phyloP scores from a whole-genome alignment of 2,797 vertebrate genomes.

The Mus minutoides region DNA sequence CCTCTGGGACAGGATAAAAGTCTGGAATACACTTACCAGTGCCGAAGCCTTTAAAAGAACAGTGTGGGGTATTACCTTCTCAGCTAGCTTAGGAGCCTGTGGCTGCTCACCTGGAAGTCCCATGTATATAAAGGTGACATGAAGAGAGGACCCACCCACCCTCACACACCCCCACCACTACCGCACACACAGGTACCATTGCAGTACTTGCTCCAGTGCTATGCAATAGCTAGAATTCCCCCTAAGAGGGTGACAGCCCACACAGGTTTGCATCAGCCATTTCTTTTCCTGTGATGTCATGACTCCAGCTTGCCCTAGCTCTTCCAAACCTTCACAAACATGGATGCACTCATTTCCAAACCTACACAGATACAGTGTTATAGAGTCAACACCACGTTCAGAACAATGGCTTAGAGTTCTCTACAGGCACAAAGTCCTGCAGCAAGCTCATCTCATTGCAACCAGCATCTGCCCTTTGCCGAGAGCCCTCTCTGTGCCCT shows the following conservation, averaged over 20 bases:
- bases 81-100: neutral
- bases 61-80: neutral
- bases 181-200: neutral
- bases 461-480: neutral
- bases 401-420: neutral
- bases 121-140: neutral
- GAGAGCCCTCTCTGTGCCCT: neutral
- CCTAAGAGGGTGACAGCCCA: neutral
- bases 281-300: neutral
- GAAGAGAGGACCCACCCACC: too few relatives aligned
- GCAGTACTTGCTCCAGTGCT: neutral
- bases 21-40: neutral
- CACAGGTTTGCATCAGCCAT: neutral
- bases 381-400: neutral
- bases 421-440: neutral
- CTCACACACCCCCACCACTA: accelerated
- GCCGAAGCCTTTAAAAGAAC: neutral
- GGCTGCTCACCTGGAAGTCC: neutral
- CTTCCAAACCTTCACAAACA: neutral
- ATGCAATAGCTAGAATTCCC: neutral
- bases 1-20: neutral
- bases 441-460: neutral
- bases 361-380: neutral
- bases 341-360: neutral
- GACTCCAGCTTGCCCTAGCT: neutral